These are phyloP conservation scores for Tupaia tana DNA, from an alignment of 2,113 vertebrate species.

Conservation along the genomic window DNA sequence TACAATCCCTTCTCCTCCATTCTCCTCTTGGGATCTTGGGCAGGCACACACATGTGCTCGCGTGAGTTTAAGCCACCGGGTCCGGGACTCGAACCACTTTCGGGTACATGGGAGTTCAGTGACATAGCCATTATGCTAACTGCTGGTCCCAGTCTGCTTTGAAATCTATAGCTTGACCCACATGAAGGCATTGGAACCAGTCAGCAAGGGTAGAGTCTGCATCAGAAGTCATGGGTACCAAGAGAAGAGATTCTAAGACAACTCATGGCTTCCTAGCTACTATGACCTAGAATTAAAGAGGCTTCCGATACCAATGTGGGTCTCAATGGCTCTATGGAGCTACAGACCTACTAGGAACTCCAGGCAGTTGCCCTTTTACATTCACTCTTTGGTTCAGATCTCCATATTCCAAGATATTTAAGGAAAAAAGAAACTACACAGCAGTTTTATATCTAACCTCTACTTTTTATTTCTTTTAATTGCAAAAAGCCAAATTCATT, in stretches of 20 bases:
- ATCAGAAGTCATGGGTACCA: background rate
- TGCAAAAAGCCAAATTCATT: background rate
- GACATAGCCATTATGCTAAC: too few relatives aligned
- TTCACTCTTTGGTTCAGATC: background rate
- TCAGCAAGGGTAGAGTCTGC: background rate
- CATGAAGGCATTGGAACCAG: background rate
- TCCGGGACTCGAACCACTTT: too few relatives aligned
- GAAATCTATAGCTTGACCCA: background rate
- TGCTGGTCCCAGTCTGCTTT: background rate
- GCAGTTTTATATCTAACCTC: background rate
- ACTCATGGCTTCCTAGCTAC: background rate
- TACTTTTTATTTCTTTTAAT: slow-evolving; percentile 42
- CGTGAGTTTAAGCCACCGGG: too few relatives aligned
- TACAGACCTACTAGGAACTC: background rate
- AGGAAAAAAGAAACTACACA: background rate
- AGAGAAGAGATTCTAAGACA: background rate
- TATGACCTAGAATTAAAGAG: background rate
- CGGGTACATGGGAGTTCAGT: too few relatives aligned
- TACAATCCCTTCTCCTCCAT: too few relatives aligned
- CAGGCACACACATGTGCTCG: too few relatives aligned
- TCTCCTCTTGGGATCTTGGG: too few relatives aligned
- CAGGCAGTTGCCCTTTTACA: background rate
- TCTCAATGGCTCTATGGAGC: background rate
- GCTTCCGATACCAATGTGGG: background rate
- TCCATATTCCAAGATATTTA: background rate